Percentiles rank a stretch among this genome's conserved stretches.
These are phyloP conservation scores for Sarotherodon lohbergeri DNA, from an alignment of 2,113 vertebrate species.

Conservation along the genomic window DNA sequence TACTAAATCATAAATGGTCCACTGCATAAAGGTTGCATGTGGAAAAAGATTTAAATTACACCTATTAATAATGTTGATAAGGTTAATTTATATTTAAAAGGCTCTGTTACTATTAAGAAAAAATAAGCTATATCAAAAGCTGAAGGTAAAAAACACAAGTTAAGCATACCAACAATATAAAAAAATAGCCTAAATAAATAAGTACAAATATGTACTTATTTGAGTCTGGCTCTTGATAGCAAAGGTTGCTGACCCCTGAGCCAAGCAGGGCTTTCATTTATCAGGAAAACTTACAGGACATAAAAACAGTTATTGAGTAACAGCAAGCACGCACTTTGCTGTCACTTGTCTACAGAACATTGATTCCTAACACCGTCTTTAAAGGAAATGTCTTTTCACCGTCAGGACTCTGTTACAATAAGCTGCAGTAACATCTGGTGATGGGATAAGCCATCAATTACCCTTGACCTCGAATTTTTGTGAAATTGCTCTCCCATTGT, in stretches of 20 bases:
- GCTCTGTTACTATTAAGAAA: neutral
- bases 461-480: neutral
- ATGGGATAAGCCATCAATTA: neutral
- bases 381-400: neutral
- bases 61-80: neutral
- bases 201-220: neutral
- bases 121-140: neutral
- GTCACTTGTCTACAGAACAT: neutral
- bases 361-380: neutral
- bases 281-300: neutral
- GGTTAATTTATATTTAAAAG: neutral
- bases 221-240: neutral
- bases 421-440: neutral
- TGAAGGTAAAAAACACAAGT: neutral
- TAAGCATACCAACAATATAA: neutral
- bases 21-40: neutral
- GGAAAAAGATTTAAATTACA: neutral
- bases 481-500: neutral
- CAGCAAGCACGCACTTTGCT: neutral
- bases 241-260: neutral
- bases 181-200: neutral
- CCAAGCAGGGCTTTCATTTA: neutral
- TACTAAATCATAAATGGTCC: neutral
- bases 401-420: neutral
- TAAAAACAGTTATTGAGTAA: neutral